Evolutionary conservation across 2,113 vertebrate genomes (phyloP).

Genomic region (Drymodes brunneopygia): DNA sequence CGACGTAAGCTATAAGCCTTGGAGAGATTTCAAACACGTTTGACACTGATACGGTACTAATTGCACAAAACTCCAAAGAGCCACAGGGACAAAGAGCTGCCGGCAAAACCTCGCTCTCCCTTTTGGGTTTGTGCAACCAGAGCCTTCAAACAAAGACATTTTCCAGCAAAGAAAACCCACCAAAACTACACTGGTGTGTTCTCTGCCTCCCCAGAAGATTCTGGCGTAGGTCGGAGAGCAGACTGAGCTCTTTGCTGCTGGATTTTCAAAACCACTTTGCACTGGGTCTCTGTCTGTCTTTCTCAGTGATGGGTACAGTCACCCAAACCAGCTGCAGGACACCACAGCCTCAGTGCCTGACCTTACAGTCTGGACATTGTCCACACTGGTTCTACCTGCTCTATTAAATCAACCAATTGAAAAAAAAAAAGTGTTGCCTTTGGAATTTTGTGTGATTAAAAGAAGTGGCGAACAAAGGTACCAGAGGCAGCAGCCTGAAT

Average conservation of each 20-base stretch:
- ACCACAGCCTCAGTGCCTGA: background rate
- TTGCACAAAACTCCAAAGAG: background rate
- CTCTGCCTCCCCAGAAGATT: background rate
- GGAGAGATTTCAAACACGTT: background rate
- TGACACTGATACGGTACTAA: background rate
- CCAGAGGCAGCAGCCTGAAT: background rate
- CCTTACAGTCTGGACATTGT: background rate
- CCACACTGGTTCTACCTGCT: background rate
- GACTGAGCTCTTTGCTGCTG: background rate
- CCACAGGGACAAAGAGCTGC: background rate
- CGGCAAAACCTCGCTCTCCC: background rate
- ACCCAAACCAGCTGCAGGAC: background rate
- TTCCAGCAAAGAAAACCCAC: background rate
- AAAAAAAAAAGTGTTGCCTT: background rate
- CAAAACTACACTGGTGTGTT: background rate
- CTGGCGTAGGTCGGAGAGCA: accelerated
- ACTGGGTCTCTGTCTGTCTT: accelerated
- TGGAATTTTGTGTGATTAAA: background rate
- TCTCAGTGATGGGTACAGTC: background rate
- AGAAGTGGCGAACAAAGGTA: background rate
- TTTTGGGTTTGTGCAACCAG: background rate
- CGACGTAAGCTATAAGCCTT: background rate
- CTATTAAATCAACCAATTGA: background rate
- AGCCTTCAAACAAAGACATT: background rate
- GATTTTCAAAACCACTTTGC: background rate